Conservation (phyloP, 2,797 vertebrate species). For the Oryzias sinensis region DNA sequence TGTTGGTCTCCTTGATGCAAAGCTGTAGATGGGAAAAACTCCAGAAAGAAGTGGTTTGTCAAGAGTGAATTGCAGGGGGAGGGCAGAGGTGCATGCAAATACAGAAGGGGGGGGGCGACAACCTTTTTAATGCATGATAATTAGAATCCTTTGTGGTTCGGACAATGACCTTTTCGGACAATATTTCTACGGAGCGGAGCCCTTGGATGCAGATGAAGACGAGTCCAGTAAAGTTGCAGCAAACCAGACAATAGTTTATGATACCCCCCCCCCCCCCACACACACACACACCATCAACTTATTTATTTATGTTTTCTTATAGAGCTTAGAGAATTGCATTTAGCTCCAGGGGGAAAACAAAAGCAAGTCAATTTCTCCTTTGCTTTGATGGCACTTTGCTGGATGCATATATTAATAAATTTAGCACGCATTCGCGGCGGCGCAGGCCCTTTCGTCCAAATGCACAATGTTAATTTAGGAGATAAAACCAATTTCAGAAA, state of each 20-base stretch:
- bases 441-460: constrained; percentile 49
- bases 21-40: too few relatives aligned
- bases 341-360: constrained; percentile 46
- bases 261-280: constrained; percentile 37
- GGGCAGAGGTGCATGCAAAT: constrained; percentile 62
- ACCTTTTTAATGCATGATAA: constrained; percentile 60
- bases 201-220: constrained; percentile 26
- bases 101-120: constrained; percentile 36
- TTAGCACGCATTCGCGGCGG: constrained; percentile 55
- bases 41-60: background rate
- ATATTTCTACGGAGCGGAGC: constrained; percentile 30
- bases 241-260: constrained; percentile 36
- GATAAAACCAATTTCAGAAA: constrained; percentile 66
- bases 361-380: constrained; percentile 47
- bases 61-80: constrained; percentile 32
- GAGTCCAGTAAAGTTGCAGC: constrained; percentile 35
- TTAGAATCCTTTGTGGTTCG: constrained; percentile 43
- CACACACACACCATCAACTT: too few relatives aligned
- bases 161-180: constrained; percentile 58
- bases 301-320: constrained; percentile 53
- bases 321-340: constrained; percentile 60
- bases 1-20: too few relatives aligned
- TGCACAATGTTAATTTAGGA: constrained; percentile 54
- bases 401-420: constrained; percentile 66
- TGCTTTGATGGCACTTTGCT: constrained; percentile 51